Base-by-base conservation (phyloP, 2,888 invertebrate genomes). In the Lasioglossum malachurum region DNA sequence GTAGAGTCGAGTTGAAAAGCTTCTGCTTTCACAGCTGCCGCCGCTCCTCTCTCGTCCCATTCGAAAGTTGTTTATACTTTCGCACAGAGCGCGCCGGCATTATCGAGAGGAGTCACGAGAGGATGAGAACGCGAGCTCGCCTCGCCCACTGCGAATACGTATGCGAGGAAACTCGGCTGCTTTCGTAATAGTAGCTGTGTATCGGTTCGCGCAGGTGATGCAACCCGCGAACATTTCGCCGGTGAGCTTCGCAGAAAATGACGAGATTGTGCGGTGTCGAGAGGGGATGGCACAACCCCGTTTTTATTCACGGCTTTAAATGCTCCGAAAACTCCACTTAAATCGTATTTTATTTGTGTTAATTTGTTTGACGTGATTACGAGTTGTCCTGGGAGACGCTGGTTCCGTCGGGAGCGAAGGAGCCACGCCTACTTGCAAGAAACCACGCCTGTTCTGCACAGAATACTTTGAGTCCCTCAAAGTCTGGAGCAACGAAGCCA, bases 11-110 rank as follows among this genome's bases (percentile, higher is more conserved):
- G 83, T 88, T 89, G 87, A 89, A 90, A 90, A 91, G 88, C 87
- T 91, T 87, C 90, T 87, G 90, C 91, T 91, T 91, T 91, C 91
- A 89, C 91, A 91, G 91, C 91, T 91, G 91, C 64, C 64, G 53
- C 14, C 31, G 64, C 88, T 84, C 83, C 78, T 77, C 79, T 75
- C 73, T 46, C 80, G 83, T 76, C 73, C 71, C 80, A 87, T 88
- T 90, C 77, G 91, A 91, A 91, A 91, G 91, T 91, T 91, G 91
- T 91, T 91, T 90, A 85, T 88, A 89, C 88, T 91, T 85, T 89
- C 89, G 84, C 83, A 81, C 73, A 76, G 79, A 69, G 78, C 72
- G 76, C 69, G 46, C 72, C 31, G 60, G 75, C 71, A 88, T 91
- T 88, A 91, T 91, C 89, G 88, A 67, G 78, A 83, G 77, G 78